Base-by-base conservation (phyloP, 2,797 vertebrate genomes). In the Poecilia picta region DNA sequence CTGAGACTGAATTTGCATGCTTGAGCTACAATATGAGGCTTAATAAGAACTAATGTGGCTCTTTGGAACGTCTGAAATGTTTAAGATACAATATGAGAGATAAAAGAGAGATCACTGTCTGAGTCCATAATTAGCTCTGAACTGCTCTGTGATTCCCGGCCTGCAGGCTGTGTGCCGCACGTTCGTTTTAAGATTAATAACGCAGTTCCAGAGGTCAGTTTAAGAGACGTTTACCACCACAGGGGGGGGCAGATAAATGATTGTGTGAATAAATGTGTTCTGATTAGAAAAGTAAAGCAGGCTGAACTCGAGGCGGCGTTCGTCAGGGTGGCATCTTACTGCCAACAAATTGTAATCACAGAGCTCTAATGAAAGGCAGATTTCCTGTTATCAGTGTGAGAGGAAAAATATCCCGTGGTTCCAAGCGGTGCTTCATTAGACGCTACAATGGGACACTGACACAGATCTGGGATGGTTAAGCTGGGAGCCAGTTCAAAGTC, bases 401-500 rank as follows among this genome's bases (percentile, higher is more conserved):
- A 66, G 57, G 4, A 41, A 79, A 71, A 62, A 72, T 73, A 75
- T 57, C 41, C 88, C 78, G 88, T 91, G 64, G 92, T 94, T 91
- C 86, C 7, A 8, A 86, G 82, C 74, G 51, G 83, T 70, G 86
- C 93, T 89, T 94, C 89, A 91, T 94, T 91, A 90, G 84, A 81
- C 82, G 83, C 91, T 84, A 94, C 85, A 93, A 92, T 88, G 87
- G 84, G 87, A 94, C 86, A 59, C 85, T 93, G 95, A 94, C 92
- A 95, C 91, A 92, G 91, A 94, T 92, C 89, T 89, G 78, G 68
- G 25, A 85, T 87, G 89, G 85, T 91, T 92, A 87, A 82, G 87
- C 83, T 89, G 92, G 91, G 91, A 94, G 84, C 62, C 5, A 76
- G 87, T 92, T 95, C 84, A 95, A 90, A 94, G 94, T 92, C 86